Evolutionary conservation across 2,888 invertebrate species (phyloP), one percentile per base, ranked within the genome.

Genomic region (Phragmatobia fuliginosa): DNA sequence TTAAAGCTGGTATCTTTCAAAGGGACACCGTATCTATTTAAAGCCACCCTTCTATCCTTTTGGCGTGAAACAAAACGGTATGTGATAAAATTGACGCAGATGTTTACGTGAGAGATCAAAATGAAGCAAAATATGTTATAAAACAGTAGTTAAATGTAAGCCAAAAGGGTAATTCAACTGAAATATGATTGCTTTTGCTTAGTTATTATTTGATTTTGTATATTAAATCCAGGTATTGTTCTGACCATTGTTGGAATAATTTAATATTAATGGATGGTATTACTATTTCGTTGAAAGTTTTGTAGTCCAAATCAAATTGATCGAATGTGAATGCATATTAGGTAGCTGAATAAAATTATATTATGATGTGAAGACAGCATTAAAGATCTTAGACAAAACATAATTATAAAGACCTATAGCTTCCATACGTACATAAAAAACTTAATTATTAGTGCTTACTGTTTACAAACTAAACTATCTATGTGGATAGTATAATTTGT

Each of bases 81-180:
- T 62, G 66, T 69, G 75, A 79, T 75, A 72, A 71, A 79, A 75
- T 70, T 77, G 70, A 73, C 72, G 69, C 70, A 71, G 21, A 70
- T 41, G 67, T 73, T 68, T 71, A 56, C 41, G 10, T 10, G n/a
- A 45, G 41, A 69, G 31, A 73, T 74, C 59, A 73, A 70, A 77
- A 58, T 63, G 59, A 64, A n/a, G 45, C 18, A 41, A 58, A 67
- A 62, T 62, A 62, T 62, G 56, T 66, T 49, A 16, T 32, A 18
- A n/a, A 45, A 49, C 32, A 25, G 45, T 25, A 25, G 45, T 28
- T 62, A 11, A 62, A 28, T 28, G 32, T 28, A 31, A 38, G 38
- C 16, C 11, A 28, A 38, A 41, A 31, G 28, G 58, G 38, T 66
- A 32, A 64, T 64, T 33, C 32, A 33, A 49, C 25, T 49, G n/a